Evolutionary conservation across 2,888 invertebrate species (phyloP).

Genomic region (Pollenia labialis): DNA sequence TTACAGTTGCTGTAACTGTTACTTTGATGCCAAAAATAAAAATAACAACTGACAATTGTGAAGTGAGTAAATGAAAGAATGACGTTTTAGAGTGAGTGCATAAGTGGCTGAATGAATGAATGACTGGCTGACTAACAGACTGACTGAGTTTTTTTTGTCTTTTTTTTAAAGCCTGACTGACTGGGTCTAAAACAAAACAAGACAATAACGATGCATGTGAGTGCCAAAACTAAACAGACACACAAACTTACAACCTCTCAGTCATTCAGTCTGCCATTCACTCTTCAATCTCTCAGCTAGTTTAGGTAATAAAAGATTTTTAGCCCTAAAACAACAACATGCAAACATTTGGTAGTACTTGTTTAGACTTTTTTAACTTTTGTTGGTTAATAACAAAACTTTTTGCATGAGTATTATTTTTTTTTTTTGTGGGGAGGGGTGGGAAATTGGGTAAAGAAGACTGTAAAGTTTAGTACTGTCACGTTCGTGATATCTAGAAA

Average conservation of each 20-base stretch:
- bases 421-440: neutral
- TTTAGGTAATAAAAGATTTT: conserved; percentile 56
- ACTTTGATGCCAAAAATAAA: conserved; percentile 30
- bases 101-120: conserved; percentile 23
- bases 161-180: conserved; percentile 12
- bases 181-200: conserved; percentile 43
- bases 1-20: conserved; percentile 37
- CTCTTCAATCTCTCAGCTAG: neutral
- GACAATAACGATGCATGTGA: conserved; percentile 65
- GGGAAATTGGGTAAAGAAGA: neutral
- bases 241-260: neutral
- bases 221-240: conserved; percentile 61
- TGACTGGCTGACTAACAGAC: conserved; percentile 34
- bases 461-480: neutral
- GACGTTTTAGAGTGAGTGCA: conserved; percentile 55
- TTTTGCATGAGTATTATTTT: conserved; percentile 29
- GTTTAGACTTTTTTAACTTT: conserved; percentile 22
- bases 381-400: conserved; percentile 10
- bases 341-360: conserved; percentile 49
- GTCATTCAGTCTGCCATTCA: neutral
- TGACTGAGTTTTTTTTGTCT: neutral
- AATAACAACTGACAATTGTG: conserved; percentile 62
- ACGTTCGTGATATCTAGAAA: too few relatives aligned
- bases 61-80: conserved; percentile 61
- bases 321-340: conserved; percentile 49